phyloP scores from a whole-genome alignment of 2,888 invertebrate species.

The Rhingia rostrata region DNA sequence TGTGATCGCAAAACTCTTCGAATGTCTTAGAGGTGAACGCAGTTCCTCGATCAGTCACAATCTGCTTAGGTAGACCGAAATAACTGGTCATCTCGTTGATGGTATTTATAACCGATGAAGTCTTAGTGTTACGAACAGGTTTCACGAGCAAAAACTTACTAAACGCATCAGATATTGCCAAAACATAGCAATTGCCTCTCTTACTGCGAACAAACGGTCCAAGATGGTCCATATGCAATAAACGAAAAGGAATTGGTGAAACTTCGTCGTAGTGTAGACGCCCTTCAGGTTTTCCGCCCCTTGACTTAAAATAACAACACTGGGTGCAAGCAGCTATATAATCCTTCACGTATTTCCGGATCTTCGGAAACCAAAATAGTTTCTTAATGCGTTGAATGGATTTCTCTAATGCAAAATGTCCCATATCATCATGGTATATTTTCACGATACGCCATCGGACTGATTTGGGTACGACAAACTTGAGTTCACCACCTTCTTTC shows the following conservation, averaged over 20 bases:
- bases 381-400: slow-evolving; percentile 55
- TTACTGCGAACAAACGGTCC: too few relatives aligned
- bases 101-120: too few relatives aligned
- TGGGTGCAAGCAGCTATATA: slow-evolving; percentile 51
- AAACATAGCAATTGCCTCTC: too few relatives aligned
- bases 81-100: too few relatives aligned
- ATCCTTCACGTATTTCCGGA: slow-evolving; percentile 20
- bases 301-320: too few relatives aligned
- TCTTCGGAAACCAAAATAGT: slow-evolving; percentile 72
- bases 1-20: slow-evolving; percentile 68
- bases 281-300: too few relatives aligned
- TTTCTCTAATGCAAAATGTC: slow-evolving; percentile 69
- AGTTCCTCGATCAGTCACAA: slow-evolving; percentile 36
- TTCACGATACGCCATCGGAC: slow-evolving; percentile 65
- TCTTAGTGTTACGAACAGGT: too few relatives aligned
- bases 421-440: slow-evolving; percentile 64
- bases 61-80: slow-evolving; percentile 48
- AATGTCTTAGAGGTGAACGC: slow-evolving; percentile 76
- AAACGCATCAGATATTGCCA: too few relatives aligned
- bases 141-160: too few relatives aligned
- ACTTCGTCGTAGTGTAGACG: too few relatives aligned
- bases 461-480: slow-evolving; percentile 64
- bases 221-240: too few relatives aligned
- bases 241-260: too few relatives aligned
- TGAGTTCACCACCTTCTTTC: slow-evolving; percentile 4